Conservation (phyloP, 2,888 invertebrate species). For the Ectropis crepuscularia region DNA sequence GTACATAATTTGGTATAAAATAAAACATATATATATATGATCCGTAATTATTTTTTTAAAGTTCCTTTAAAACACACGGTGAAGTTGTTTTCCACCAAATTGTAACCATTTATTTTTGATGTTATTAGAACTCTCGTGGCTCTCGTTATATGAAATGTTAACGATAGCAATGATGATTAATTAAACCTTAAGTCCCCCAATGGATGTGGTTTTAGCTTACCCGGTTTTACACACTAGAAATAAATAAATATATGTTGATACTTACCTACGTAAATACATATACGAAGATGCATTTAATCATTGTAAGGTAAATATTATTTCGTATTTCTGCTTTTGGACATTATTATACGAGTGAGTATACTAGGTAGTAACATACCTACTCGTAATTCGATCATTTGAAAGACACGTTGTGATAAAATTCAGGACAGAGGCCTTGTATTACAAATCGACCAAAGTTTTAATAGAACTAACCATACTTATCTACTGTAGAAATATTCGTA, state of each 20-base stretch:
- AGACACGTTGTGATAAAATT: conserved; percentile 11
- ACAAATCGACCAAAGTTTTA: conserved; percentile 19
- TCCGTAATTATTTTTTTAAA: background rate
- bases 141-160: no score
- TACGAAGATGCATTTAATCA: conserved; percentile 39
- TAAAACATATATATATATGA: background rate
- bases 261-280: background rate
- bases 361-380: background rate
- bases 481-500: conserved; percentile 7
- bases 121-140: no score
- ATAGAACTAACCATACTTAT: background rate
- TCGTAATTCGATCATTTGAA: background rate
- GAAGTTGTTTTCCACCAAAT: no score
- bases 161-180: no score
- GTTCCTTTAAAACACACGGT: background rate
- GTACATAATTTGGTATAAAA: background rate
- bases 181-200: no score
- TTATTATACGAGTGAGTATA: background rate
- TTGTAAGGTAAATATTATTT: conserved; percentile 28
- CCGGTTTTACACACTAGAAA: no score
- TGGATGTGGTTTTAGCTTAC: no score
- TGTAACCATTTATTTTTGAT: no score
- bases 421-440: conserved; percentile 1
- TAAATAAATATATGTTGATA: background rate
- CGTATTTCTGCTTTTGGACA: conserved; percentile 6